Evolutionary conservation across 2,113 vertebrate genomes (phyloP).

Genomic region (Etia nguti): DNA sequence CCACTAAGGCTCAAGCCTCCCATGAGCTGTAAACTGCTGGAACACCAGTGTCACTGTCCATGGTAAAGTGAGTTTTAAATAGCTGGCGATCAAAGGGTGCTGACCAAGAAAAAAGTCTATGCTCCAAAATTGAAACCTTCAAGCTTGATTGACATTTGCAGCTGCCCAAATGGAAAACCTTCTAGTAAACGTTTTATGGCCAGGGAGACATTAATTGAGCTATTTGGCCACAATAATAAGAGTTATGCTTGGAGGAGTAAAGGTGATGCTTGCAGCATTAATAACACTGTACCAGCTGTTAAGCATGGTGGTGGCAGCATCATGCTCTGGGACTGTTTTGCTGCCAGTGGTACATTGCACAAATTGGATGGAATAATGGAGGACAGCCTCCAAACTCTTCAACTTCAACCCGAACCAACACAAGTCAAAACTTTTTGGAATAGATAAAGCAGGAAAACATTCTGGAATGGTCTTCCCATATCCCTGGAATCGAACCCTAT

Average conservation of each 20-base stretch:
- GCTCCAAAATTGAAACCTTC: rapidly evolving
- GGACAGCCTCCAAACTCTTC: neutral
- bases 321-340: neutral
- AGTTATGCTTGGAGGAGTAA: neutral
- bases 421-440: neutral
- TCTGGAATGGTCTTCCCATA: neutral
- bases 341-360: neutral
- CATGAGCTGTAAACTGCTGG: neutral
- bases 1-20: neutral
- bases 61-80: neutral
- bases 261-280: neutral
- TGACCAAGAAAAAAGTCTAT: neutral
- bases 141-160: neutral
- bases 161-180: rapidly evolving
- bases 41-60: neutral
- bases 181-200: neutral
- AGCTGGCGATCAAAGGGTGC: neutral
- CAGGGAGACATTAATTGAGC: neutral
- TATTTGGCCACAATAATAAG: neutral
- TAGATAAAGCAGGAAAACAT: neutral
- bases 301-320: neutral
- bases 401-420: neutral
- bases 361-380: neutral
- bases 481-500: rapidly evolving
- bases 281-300: neutral